Evolutionary conservation across 2,113 vertebrate species (phyloP).

Genomic region (Misgurnus mizolepis): DNA sequence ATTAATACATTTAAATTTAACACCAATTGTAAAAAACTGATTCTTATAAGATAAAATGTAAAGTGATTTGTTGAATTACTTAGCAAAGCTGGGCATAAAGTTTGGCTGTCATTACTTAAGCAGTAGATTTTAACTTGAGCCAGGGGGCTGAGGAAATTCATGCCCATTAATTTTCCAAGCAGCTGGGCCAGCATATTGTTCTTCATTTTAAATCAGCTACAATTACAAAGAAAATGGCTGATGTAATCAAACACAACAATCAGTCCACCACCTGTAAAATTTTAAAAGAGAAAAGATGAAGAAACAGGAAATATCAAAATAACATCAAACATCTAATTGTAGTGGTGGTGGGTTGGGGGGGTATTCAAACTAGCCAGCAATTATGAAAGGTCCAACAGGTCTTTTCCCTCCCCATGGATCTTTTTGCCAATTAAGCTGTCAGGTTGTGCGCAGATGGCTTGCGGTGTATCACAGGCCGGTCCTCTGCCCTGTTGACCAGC

Average conservation of each 20-base stretch:
- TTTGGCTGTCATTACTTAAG: constrained; percentile 7
- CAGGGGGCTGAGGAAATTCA: not conserved
- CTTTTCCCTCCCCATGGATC: constrained; percentile 56
- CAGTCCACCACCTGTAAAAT: not conserved
- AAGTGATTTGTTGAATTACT: no score
- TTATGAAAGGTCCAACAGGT: constrained; percentile 60
- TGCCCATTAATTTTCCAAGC: constrained; percentile 14
- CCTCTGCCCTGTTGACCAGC: constrained; percentile 62
- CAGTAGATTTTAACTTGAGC: constrained; percentile 6
- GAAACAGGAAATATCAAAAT: constrained; percentile 5
- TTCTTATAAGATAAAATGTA: no score
- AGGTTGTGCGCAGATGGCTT: constrained; percentile 62
- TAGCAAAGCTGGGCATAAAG: not conserved
- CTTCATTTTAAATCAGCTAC: constrained; percentile 26
- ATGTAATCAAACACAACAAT: constrained; percentile 2
- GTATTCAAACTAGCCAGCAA: constrained; percentile 20
- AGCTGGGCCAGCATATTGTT: not conserved
- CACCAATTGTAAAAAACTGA: no score
- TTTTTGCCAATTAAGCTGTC: constrained; percentile 68
- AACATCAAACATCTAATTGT: constrained; percentile 28
- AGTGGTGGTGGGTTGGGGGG: not conserved
- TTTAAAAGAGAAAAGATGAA: not conserved
- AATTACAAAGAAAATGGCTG: constrained; percentile 26
- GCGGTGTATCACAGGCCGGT: constrained; percentile 57
- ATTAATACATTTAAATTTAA: no score